phyloP scores from a whole-genome alignment of 2,888 invertebrate species.

The Nomada flava region DNA sequence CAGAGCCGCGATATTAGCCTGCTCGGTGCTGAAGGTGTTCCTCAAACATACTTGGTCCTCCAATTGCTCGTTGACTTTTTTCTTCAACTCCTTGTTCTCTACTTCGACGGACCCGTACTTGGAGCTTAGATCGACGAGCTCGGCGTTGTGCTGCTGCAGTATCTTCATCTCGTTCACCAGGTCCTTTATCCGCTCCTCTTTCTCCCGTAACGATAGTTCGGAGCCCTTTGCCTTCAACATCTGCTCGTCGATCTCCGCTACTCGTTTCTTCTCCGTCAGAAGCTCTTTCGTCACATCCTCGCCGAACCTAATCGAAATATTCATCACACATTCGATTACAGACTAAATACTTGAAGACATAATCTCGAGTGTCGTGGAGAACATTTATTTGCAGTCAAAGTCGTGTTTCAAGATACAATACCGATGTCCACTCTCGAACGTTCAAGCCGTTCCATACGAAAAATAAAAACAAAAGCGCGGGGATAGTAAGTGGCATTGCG shows the following conservation, averaged over 20 bases:
- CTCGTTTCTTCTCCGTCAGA: conserved; percentile 73
- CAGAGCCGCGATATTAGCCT: conserved; percentile 75
- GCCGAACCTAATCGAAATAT: conserved; percentile 70
- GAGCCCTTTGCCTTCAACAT: conserved; percentile 70
- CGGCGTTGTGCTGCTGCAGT: conserved; percentile 80
- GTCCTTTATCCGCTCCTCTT: conserved; percentile 79
- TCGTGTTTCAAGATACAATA: too few relatives aligned
- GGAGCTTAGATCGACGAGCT: conserved; percentile 76
- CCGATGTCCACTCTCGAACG: too few relatives aligned
- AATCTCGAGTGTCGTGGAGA: neutral
- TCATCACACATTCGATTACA: neutral
- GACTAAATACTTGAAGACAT: neutral
- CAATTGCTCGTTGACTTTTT: conserved; percentile 75
- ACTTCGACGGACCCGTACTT: conserved; percentile 76
- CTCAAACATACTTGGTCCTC: conserved; percentile 75
- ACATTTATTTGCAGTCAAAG: too few relatives aligned
- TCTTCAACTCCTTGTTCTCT: conserved; percentile 79
- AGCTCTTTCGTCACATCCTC: conserved; percentile 71
- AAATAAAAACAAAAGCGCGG: too few relatives aligned
- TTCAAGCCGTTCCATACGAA: too few relatives aligned
- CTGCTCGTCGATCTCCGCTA: conserved; percentile 75
- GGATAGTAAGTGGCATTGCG: neutral
- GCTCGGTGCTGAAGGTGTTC: conserved; percentile 75
- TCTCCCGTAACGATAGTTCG: conserved; percentile 73
- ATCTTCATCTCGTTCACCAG: conserved; percentile 77